These are phyloP conservation scores for Micromys minutus DNA, from an alignment of 2,113 vertebrate genomes.

Conservation along the genomic window DNA sequence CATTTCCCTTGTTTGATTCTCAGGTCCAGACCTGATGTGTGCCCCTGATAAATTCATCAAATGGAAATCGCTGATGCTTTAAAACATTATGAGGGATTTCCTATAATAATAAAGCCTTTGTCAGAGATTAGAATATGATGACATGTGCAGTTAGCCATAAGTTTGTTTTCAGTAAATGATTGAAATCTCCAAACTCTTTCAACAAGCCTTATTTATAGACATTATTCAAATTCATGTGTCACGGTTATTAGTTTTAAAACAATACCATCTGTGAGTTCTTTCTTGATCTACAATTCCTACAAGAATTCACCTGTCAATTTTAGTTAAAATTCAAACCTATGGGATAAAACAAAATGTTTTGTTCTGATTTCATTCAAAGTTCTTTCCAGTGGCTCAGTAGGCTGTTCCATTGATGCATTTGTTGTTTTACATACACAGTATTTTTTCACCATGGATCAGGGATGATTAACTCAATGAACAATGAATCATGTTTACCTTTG, in stretches of 20 bases:
- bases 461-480: background rate
- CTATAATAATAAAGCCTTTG: conserved; percentile 48
- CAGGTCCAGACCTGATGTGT: background rate
- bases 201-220: background rate
- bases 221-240: conserved; percentile 3
- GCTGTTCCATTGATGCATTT: background rate
- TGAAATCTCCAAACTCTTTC: conserved; percentile 70
- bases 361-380: background rate
- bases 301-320: conserved; percentile 2
- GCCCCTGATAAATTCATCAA: conserved; percentile 50
- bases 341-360: background rate
- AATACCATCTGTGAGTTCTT: background rate
- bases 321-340: conserved; percentile 22
- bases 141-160: conserved; percentile 39
- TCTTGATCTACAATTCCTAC: background rate
- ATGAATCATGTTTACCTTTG: background rate
- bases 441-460: background rate
- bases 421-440: background rate
- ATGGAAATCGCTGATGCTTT: conserved; percentile 64
- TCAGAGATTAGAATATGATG: conserved; percentile 48
- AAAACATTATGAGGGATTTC: conserved; percentile 60
- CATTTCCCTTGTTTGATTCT: background rate
- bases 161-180: conserved; percentile 60
- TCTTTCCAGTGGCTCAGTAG: background rate
- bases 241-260: conserved; percentile 42